Evolutionary conservation across 1,140 invertebrate genomes (phyloP).

Genomic region (Lepidostoma basale): DNA sequence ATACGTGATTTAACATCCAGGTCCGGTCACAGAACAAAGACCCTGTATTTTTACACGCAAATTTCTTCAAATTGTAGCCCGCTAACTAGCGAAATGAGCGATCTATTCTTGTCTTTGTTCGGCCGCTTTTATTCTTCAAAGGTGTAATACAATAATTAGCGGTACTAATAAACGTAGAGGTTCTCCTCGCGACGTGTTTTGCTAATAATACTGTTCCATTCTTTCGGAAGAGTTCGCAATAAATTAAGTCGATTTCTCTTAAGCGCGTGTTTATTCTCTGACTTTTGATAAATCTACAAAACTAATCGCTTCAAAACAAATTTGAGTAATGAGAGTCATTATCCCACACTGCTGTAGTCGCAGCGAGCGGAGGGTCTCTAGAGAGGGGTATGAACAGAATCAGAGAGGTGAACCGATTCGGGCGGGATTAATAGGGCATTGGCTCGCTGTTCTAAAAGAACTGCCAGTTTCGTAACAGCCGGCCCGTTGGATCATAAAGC

Average conservation of each 20-base stretch:
- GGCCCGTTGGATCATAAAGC: background rate
- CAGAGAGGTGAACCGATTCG: background rate
- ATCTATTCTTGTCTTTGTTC: background rate
- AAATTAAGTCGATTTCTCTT: background rate
- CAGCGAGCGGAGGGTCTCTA: background rate
- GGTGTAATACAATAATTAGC: too few relatives aligned
- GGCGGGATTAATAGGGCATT: conserved; percentile 4
- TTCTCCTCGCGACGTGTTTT: background rate
- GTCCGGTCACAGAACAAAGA: conserved; percentile 15
- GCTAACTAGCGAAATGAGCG: background rate
- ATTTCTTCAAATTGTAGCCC: background rate
- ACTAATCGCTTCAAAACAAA: background rate
- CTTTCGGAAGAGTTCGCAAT: background rate
- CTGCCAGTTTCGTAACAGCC: conserved; percentile 13
- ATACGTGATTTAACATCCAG: conserved; percentile 16
- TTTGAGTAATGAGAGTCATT: background rate
- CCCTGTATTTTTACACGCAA: background rate
- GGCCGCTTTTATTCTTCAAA: background rate
- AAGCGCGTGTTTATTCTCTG: background rate
- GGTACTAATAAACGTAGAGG: too few relatives aligned
- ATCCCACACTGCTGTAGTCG: too few relatives aligned
- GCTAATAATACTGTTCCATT: background rate
- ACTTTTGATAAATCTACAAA: too few relatives aligned
- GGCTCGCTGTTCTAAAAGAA: background rate
- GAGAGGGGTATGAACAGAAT: background rate